phyloP scores from a whole-genome alignment of 2,113 vertebrate genomes.

The Pseudolaguvia tuberculata region DNA sequence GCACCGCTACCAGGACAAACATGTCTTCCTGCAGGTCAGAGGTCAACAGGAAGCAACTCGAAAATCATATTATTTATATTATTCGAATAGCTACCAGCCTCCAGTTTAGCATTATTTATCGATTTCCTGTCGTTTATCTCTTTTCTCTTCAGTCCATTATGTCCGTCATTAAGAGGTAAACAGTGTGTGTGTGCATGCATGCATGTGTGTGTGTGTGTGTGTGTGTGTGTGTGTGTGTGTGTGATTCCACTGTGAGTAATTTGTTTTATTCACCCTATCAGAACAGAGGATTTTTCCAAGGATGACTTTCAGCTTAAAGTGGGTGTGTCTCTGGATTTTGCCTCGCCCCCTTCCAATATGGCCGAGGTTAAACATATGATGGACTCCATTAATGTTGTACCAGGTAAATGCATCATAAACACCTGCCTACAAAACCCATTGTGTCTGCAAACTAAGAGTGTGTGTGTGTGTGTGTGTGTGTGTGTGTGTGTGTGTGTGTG shows the following conservation, averaged over 20 bases:
- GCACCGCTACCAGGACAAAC: conserved; percentile 74
- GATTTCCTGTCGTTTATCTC: conserved; percentile 38
- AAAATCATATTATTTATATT: not conserved
- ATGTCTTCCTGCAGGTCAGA: conserved; percentile 83
- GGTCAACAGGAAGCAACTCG: not conserved
- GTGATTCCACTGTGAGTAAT: not conserved
- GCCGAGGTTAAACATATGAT: conserved; percentile 85
- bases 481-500: conserved; percentile 20
- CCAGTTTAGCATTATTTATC: not conserved
- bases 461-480: conserved; percentile 25
- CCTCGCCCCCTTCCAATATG: conserved; percentile 73
- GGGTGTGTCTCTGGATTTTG: conserved; percentile 71
- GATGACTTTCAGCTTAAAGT: conserved; percentile 73
- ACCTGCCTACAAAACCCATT: not conserved
- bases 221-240: not conserved
- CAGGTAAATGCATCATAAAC: conserved; percentile 66
- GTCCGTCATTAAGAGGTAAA: conserved; percentile 82
- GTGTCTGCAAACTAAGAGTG: not conserved
- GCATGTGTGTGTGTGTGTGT: not conserved
- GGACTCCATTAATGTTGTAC: conserved; percentile 80
- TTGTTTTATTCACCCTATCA: conserved; percentile 49
- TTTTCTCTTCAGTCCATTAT: conserved; percentile 73
- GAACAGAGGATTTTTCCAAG: conserved; percentile 78
- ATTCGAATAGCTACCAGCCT: not conserved
- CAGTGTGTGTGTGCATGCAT: not conserved